phyloP scores from a whole-genome alignment of 2,113 vertebrate genomes.

The Aramus guarauna region DNA sequence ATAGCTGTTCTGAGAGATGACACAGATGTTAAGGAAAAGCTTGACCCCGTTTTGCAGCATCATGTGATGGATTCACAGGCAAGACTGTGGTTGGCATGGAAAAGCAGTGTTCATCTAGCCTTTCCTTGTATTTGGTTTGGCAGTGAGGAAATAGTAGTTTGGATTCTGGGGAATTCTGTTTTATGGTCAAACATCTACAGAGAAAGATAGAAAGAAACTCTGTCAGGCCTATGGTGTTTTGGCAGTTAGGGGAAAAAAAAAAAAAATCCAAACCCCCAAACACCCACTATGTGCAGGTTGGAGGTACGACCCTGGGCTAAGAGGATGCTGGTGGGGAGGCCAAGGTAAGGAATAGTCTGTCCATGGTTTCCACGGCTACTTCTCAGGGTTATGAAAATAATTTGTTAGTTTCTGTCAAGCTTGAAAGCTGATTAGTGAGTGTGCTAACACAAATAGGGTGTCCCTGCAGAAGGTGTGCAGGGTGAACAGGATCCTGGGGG shows the following conservation, averaged over 20 bases:
- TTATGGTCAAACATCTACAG: neutral
- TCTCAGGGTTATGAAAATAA: neutral
- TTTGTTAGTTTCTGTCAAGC: neutral
- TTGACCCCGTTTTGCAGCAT: neutral
- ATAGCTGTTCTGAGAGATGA: neutral
- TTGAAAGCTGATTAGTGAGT: neutral
- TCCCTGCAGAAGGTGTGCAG: neutral
- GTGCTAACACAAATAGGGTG: neutral
- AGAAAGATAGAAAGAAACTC: neutral
- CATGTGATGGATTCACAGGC: neutral
- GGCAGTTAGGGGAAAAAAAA: neutral
- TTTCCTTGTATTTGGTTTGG: neutral
- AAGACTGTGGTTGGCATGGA: neutral
- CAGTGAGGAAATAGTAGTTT: neutral
- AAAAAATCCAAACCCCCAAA: neutral
- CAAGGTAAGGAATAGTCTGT: neutral
- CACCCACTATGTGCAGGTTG: neutral
- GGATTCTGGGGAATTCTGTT: neutral
- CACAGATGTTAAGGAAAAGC: neutral
- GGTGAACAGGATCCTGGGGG: neutral
- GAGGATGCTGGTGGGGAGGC: neutral
- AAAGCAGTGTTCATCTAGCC: neutral
- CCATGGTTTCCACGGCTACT: neutral
- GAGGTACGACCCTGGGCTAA: neutral
- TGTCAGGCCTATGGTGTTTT: neutral